Evolutionary conservation across 2,113 vertebrate genomes (phyloP).

Genomic region (Parotia lawesii): DNA sequence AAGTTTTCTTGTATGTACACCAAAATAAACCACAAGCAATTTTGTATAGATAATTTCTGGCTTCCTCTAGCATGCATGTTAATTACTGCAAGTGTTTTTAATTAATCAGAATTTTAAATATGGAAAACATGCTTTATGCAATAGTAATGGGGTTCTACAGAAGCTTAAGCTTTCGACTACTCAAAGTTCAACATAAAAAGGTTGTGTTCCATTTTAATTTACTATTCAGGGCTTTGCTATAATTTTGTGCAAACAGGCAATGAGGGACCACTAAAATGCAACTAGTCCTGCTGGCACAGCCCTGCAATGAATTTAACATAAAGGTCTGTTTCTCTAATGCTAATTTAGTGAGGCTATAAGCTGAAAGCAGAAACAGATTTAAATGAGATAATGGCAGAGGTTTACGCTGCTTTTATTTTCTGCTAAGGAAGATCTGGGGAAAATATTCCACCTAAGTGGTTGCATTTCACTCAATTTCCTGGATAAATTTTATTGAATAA

Average conservation of each 20-base stretch:
- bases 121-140: conserved; percentile 12
- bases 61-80: background rate
- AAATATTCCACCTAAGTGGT: conserved; percentile 8
- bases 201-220: conserved; percentile 54
- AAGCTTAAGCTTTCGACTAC: conserved; percentile 22
- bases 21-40: background rate
- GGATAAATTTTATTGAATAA: background rate
- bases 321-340: conserved; percentile 48
- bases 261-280: conserved; percentile 55
- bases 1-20: background rate
- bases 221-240: conserved; percentile 19
- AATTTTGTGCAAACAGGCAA: conserved; percentile 52
- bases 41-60: background rate
- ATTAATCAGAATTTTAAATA: conserved; percentile 33
- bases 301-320: conserved; percentile 50
- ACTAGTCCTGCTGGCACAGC: conserved; percentile 35
- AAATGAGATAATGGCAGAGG: conserved; percentile 52
- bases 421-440: background rate
- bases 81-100: conserved; percentile 35
- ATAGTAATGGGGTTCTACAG: background rate
- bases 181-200: conserved; percentile 8
- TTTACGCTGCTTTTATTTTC: conserved; percentile 46
- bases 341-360: conserved; percentile 59
- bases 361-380: conserved; percentile 46
- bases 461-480: conserved; percentile 14